Conservation (phyloP, 2,888 invertebrate species). For the Argyresthia goedartella region DNA sequence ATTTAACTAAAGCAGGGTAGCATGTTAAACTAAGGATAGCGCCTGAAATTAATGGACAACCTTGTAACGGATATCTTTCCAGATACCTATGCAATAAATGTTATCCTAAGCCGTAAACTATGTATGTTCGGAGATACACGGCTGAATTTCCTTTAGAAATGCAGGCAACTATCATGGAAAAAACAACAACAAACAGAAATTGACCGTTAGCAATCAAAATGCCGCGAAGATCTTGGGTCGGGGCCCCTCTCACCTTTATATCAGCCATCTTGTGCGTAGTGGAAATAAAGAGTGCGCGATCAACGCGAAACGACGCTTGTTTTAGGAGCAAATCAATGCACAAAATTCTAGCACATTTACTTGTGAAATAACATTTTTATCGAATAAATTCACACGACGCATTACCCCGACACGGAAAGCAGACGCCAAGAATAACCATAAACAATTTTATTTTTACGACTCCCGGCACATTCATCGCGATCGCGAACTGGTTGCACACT, state of each 20-base stretch:
- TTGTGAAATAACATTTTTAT: conserved; percentile 43
- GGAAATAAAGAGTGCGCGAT: conserved; percentile 38
- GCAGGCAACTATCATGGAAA: not conserved
- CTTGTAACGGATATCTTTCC: no score
- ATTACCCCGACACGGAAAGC: conserved; percentile 31
- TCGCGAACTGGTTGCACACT: no score
- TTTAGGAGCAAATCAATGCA: conserved; percentile 32
- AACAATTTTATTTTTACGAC: conserved; percentile 24
- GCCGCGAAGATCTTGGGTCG: conserved; percentile 45
- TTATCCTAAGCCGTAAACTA: no score
- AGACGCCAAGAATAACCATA: conserved; percentile 45
- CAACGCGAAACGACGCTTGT: conserved; percentile 41
- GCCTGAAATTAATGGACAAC: no score
- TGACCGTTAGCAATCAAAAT: conserved; percentile 60
- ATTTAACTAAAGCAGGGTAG: no score
- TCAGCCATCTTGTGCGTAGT: conserved; percentile 62
- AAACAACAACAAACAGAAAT: conserved; percentile 22
- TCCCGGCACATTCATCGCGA: no score
- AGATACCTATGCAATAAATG: no score
- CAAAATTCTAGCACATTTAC: conserved; percentile 26
- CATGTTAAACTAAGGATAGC: no score
- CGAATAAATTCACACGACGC: conserved; percentile 22
- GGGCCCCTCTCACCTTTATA: conserved; percentile 55
- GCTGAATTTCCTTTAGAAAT: no score
- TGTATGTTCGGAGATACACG: no score